Conservation (phyloP, 1,140 invertebrate genomes). For the Scaptomyza hsui region DNA sequence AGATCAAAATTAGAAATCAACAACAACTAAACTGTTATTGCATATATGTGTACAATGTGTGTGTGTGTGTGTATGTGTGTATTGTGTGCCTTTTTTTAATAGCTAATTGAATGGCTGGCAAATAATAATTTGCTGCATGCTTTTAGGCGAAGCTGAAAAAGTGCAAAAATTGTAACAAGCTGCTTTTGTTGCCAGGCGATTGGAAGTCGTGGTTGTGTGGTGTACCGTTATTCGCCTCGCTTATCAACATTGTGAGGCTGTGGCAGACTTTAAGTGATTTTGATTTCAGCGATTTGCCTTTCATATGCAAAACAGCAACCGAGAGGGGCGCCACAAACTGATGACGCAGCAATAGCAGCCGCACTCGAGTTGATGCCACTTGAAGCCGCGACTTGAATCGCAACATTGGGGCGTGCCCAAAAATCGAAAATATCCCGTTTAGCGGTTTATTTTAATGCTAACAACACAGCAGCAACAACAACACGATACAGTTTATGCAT, state of each 20-base stretch:
- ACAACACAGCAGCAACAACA: conserved; percentile 31
- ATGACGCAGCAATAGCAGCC: conserved; percentile 35
- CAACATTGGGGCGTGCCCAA: conserved; percentile 50
- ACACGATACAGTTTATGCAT: conserved; percentile 54
- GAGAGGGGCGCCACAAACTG: conserved; percentile 13
- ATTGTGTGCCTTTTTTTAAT: conserved; percentile 20
- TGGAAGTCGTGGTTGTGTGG: not conserved
- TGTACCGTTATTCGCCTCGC: conserved; percentile 41
- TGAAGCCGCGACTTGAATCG: conserved; percentile 7
- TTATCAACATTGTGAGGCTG: conserved; percentile 47
- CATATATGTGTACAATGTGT: conserved; percentile 4
- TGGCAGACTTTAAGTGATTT: conserved; percentile 56
- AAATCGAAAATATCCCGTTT: conserved; percentile 64
- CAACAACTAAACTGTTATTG: conserved; percentile 12
- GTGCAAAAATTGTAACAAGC: conserved; percentile 64
- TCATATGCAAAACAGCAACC: conserved; percentile 73
- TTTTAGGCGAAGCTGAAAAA: conserved; percentile 45
- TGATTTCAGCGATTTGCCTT: conserved; percentile 61
- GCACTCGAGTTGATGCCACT: conserved; percentile 48
- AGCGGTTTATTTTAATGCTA: conserved; percentile 76
- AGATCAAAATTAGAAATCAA: conserved; percentile 80
- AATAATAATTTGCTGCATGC: conserved; percentile 50
- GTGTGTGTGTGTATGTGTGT: conserved; percentile 1
- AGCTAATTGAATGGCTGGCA: conserved; percentile 74
- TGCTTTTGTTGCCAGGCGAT: conserved; percentile 55